Percentiles rank a stretch among this genome's conserved stretches.
phyloP scores from a whole-genome alignment of 2,888 invertebrate genomes.

The Cheilosia grossa region DNA sequence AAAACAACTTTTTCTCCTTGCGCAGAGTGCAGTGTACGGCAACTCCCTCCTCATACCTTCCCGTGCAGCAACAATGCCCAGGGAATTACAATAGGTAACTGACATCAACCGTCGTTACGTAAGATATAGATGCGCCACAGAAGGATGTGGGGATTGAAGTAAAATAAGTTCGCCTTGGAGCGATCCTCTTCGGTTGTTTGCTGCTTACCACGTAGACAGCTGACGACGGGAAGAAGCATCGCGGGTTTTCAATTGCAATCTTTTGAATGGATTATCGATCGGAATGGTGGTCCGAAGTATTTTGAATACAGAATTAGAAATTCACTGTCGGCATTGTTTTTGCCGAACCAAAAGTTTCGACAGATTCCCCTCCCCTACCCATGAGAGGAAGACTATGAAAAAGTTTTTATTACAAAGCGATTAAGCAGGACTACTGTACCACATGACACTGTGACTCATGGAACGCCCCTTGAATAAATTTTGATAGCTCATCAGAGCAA shows the following conservation, averaged over 20 bases:
- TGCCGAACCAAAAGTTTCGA: not conserved
- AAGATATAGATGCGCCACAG: constrained; percentile 18
- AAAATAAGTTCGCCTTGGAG: constrained; percentile 64
- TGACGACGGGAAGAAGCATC: constrained; percentile 38
- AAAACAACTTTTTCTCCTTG: constrained; percentile 41
- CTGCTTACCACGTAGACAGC: not conserved
- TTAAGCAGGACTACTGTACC: constrained; percentile 30
- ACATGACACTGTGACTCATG: constrained; percentile 53
- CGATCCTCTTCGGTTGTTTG: constrained; percentile 33
- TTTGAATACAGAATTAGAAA: constrained; percentile 2
- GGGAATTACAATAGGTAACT: constrained; percentile 66
- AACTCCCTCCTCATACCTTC: constrained; percentile 10
- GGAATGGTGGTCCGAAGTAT: constrained; percentile 30
- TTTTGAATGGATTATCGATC: constrained; percentile 58
- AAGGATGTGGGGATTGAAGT: constrained; percentile 48
- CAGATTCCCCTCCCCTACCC: not conserved
- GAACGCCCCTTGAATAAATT: constrained; percentile 72
- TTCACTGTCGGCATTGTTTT: constrained; percentile 23
- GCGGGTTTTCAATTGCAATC: constrained; percentile 60
- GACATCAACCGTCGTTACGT: constrained; percentile 70
- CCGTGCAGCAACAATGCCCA: constrained; percentile 40
- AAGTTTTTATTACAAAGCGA: constrained; percentile 15
- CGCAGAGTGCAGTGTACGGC: not conserved
- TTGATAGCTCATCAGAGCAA: constrained; percentile 38
- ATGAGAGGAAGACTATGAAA: not conserved